Conservation (phyloP, 2,113 vertebrate species). For the Tychaedon coryphoeus region DNA sequence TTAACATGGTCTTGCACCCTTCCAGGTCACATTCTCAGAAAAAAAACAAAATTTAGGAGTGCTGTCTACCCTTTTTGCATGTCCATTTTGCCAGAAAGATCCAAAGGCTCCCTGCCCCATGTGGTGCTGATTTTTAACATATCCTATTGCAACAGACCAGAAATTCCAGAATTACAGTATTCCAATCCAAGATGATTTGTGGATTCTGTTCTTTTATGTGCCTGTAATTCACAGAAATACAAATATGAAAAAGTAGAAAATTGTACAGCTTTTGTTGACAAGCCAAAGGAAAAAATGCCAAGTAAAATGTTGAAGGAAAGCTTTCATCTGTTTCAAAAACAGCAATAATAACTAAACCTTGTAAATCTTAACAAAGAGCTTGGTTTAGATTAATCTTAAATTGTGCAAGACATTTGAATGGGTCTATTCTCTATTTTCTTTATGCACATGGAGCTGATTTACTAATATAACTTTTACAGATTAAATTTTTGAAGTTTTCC, state of each 20-base stretch:
- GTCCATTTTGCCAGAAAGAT: not conserved
- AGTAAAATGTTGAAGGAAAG: not conserved
- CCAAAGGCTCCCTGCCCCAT: not conserved
- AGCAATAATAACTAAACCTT: not conserved
- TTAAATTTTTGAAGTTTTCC: not conserved
- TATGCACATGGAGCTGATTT: not conserved
- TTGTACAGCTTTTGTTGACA: not conserved
- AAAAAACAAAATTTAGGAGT: not conserved
- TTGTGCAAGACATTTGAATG: not conserved
- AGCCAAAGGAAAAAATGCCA: not conserved
- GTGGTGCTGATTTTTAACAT: not conserved
- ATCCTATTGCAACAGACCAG: not conserved
- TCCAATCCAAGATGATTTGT: not conserved
- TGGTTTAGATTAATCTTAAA: not conserved
- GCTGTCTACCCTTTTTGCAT: fast-evolving
- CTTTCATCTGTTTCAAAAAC: not conserved
- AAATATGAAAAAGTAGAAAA: not conserved
- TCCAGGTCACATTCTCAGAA: not conserved
- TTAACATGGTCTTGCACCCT: not conserved
- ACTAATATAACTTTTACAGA: not conserved
- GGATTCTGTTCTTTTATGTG: not conserved
- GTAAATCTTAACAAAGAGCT: not conserved
- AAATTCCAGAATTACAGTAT: not conserved
- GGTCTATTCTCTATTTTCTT: not conserved
- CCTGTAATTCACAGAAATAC: not conserved